Conservation (phyloP, 2,888 invertebrate genomes). For the Deilephila porcellus region DNA sequence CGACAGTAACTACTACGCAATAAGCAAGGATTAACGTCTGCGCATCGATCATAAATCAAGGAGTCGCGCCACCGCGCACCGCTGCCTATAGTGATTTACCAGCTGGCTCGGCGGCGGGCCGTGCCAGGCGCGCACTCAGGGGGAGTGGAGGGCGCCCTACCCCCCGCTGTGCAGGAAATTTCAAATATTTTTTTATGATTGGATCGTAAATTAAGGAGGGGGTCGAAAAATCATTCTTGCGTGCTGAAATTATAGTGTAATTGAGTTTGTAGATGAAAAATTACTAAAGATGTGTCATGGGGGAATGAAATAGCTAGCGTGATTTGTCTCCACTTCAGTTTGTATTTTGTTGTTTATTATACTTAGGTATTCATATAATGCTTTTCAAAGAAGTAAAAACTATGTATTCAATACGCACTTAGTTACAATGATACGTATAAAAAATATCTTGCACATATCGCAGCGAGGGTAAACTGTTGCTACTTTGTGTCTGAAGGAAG, state of each 20-base stretch:
- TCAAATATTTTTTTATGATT: neutral
- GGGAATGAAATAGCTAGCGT: neutral
- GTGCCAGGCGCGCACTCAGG: constrained; percentile 26
- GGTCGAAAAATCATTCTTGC: neutral
- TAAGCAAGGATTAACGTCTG: neutral
- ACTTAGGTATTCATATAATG: too few relatives aligned
- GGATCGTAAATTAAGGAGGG: neutral
- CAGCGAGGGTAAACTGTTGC: neutral
- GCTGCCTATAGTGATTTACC: constrained; percentile 18
- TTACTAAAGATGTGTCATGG: neutral
- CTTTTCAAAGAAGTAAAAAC: too few relatives aligned
- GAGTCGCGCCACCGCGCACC: constrained; percentile 25
- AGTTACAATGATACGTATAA: neutral
- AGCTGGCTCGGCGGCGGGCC: constrained; percentile 6
- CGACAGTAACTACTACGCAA: neutral
- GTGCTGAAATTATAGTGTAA: neutral
- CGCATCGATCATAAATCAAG: constrained; percentile 24
- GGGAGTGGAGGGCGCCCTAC: constrained; percentile 8
- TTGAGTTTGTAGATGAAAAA: neutral
- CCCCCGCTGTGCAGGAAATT: neutral
- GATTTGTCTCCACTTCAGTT: neutral
- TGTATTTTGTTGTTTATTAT: neutral
- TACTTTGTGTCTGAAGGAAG: neutral
- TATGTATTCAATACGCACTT: too few relatives aligned
- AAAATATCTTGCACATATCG: neutral